Percentiles rank a stretch among this genome's conserved stretches.
These are phyloP conservation scores for Grammomys dolichurus DNA, from an alignment of 2,113 vertebrate genomes.

Conservation along the genomic window DNA sequence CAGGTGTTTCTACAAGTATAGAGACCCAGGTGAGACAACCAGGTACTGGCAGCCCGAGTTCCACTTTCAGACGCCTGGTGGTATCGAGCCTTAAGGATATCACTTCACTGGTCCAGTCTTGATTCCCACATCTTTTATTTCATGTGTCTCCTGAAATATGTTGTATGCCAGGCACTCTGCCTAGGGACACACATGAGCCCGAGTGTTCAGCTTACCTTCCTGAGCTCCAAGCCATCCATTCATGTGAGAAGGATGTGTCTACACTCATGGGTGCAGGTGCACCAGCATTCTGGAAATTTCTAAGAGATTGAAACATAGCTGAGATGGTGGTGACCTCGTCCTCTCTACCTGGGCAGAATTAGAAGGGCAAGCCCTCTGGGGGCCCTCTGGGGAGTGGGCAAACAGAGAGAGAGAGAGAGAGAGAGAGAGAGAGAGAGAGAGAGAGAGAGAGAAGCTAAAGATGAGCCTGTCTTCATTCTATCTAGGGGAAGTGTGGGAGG, in stretches of 20 bases:
- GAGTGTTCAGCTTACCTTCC: background rate
- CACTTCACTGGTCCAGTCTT: background rate
- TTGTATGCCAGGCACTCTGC: fast-evolving
- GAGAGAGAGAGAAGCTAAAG: background rate
- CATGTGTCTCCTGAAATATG: fast-evolving
- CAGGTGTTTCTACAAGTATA: background rate
- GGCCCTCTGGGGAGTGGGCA: background rate
- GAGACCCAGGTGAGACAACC: fast-evolving
- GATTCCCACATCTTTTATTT: background rate
- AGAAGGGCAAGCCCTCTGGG: background rate
- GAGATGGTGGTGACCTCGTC: background rate
- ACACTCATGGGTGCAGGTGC: background rate
- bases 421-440: too few species aligned
- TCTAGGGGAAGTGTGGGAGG: too few species aligned
- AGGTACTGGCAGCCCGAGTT: background rate
- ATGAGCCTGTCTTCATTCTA: background rate
- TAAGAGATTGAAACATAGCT: background rate
- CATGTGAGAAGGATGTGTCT: fast-evolving
- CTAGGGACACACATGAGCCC: fast-evolving
- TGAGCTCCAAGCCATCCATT: background rate
- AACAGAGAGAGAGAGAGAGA: background rate
- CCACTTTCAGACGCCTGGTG: background rate
- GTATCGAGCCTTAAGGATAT: background rate
- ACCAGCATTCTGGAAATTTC: background rate
- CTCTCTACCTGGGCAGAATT: background rate